Base-by-base conservation (phyloP, 2,797 vertebrate species). In the Lacerta viridis region DNA sequence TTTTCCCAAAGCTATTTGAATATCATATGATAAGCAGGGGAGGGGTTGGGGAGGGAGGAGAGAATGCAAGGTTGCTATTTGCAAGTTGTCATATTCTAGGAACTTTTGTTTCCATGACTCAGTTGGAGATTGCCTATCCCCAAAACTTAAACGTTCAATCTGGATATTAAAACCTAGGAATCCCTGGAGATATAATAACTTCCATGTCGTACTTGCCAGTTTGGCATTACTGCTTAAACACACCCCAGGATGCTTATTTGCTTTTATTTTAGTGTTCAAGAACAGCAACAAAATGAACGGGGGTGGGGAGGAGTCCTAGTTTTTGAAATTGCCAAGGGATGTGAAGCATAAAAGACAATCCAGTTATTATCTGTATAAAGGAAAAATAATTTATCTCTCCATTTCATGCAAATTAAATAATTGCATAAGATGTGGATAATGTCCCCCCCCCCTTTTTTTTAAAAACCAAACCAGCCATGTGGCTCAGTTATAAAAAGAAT, bases 251-350 rank as follows among this genome's bases (percentile, higher is more conserved):
- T 90, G 86, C 78, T 83, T 90, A 78, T 90, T 89, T 88, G 87
- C 82, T 92, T 94, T 95, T 27, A 46, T 77, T 85, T 82, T 91
- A 88, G 83, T 89, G 85, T 27, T 88, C 89, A 91, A 82, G 50
- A 87, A 85, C n/a, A 7, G 83, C 66, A 85, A 68, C 13, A 10
- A 74, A 61, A 13, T 27, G 15, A 55, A 84, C 7, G 13, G 43
- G 18, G 61, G 61, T 5, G 1, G 61, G 61, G 61, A 23, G 61
- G 61, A 64, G 50, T 55, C 4, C 18, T 64, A 76, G 18, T 33
- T 13, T 78, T 68, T 79, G 11, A 85, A 85, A 85, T 23, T 68
- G 20, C 61, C 20, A 43, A 33, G 41, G 88, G 81, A 91, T 79
- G 29, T 79, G 88, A 87, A 93, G 50, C 43, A 87, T 59, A 5